These are phyloP conservation scores for Polydrusus cervinus DNA, from an alignment of 2,888 invertebrate species.

Conservation along the genomic window DNA sequence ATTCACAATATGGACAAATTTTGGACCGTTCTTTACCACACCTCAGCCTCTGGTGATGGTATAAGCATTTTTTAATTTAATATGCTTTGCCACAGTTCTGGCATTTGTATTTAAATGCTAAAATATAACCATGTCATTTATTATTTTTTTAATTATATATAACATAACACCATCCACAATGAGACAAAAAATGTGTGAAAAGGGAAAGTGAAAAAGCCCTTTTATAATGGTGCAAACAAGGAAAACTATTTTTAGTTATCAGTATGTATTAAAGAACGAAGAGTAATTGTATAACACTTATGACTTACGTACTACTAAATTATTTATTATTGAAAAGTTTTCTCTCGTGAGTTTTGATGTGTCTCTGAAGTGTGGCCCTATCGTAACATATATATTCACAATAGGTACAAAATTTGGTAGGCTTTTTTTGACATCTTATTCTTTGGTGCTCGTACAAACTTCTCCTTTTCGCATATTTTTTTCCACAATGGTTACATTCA, in stretches of 20 bases:
- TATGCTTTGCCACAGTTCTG: conserved; percentile 61
- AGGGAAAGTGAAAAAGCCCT: too few species aligned
- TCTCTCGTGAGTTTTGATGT: conserved; percentile 30
- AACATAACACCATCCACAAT: too few species aligned
- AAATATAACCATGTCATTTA: too few species aligned
- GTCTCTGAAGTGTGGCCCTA: conserved; percentile 40
- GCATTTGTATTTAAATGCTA: background rate
- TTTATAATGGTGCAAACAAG: too few species aligned
- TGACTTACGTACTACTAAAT: too few species aligned
- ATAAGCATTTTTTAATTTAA: conserved; percentile 61
- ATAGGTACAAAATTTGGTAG: conserved; percentile 32
- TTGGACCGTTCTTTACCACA: conserved; percentile 82
- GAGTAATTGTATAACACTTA: too few species aligned
- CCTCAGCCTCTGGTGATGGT: conserved; percentile 76
- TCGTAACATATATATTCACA: conserved; percentile 47
- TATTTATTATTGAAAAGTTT: too few species aligned
- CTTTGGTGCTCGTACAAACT: conserved; percentile 37
- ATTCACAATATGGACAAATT: conserved; percentile 11
- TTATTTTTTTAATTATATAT: too few species aligned
- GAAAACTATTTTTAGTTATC: too few species aligned
- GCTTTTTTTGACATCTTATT: conserved; percentile 44
- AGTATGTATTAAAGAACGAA: too few species aligned
- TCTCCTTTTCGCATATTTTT: conserved; percentile 35
- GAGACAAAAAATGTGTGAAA: too few species aligned
- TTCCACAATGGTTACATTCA: conserved; percentile 33